Conservation (phyloP, 2,113 vertebrate species). For the Apodemus sylvaticus region DNA sequence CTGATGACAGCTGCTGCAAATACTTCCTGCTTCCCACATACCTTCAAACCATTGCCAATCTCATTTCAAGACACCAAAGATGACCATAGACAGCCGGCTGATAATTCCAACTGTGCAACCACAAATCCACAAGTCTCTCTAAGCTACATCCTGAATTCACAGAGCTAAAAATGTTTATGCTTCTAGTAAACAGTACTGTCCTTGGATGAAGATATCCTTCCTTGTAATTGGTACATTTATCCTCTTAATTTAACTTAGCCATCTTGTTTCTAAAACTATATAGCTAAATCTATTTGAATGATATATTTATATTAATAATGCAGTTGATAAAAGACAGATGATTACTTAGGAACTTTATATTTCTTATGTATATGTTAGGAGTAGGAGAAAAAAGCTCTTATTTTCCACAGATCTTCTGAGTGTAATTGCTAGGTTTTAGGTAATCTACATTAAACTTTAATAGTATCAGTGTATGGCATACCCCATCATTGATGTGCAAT, state of each 20-base stretch:
- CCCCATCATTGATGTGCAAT: background rate
- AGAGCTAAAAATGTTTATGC: slow-evolving; percentile 7
- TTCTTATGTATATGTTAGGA: background rate
- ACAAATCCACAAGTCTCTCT: background rate
- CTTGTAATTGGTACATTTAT: background rate
- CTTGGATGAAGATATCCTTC: background rate
- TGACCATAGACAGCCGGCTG: slow-evolving; percentile 39
- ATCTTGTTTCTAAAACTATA: slow-evolving; percentile 45
- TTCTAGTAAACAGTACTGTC: slow-evolving; percentile 23
- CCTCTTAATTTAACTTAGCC: background rate
- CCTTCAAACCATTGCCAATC: slow-evolving; percentile 41
- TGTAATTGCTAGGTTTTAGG: background rate
- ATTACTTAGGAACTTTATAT: slow-evolving; percentile 3
- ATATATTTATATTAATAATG: background rate
- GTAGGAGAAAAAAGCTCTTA: slow-evolving; percentile 22
- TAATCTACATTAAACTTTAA: background rate
- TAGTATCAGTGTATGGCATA: too few species aligned
- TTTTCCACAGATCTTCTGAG: background rate
- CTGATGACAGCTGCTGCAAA: slow-evolving; percentile 70
- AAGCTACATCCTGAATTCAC: background rate
- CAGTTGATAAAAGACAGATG: slow-evolving; percentile 22
- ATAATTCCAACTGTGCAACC: slow-evolving; percentile 33
- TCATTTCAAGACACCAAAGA: slow-evolving; percentile 55
- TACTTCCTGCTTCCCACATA: slow-evolving; percentile 61
- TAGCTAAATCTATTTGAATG: background rate